phyloP scores from a whole-genome alignment of 1,140 invertebrate genomes.

The Drosophila nigrodunni region DNA sequence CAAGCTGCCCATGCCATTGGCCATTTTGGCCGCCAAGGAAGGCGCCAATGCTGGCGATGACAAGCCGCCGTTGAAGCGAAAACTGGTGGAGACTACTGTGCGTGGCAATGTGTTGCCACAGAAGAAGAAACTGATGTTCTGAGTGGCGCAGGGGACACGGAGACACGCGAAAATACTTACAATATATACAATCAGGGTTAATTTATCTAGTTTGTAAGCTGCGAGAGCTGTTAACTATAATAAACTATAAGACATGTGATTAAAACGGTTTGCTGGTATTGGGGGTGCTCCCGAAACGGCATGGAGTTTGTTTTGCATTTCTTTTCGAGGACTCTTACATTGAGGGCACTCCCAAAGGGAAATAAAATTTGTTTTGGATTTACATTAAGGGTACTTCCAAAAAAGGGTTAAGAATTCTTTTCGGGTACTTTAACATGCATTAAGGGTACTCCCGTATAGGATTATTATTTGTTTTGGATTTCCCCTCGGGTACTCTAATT shows the following conservation, averaged over 20 bases:
- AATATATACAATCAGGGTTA: conserved; percentile 4
- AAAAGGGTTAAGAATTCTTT: too few relatives aligned
- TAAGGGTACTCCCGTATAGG: too few relatives aligned
- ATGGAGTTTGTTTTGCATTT: too few relatives aligned
- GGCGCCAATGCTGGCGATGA: conserved; percentile 33
- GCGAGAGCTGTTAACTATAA: conserved; percentile 1
- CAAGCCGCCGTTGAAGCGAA: conserved; percentile 57
- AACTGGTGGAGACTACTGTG: conserved; percentile 67
- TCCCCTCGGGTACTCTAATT: too few relatives aligned
- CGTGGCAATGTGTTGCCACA: conserved; percentile 60
- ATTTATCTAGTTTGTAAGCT: conserved; percentile 5
- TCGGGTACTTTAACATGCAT: too few relatives aligned
- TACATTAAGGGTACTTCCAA: too few relatives aligned
- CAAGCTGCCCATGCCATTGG: conserved; percentile 91
- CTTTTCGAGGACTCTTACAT: too few relatives aligned
- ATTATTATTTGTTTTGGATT: too few relatives aligned
- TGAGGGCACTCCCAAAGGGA: too few relatives aligned
- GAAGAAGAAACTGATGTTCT: conserved; percentile 70
- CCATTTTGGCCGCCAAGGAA: conserved; percentile 69
- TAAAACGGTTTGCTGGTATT: too few relatives aligned
- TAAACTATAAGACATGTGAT: not conserved
- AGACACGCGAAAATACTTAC: not conserved
- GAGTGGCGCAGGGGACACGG: not conserved
- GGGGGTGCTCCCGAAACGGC: too few relatives aligned
- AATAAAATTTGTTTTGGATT: too few relatives aligned